Evolutionary conservation across 2,797 vertebrate genomes (phyloP).

Genomic region (Mormyrus proboscirostris): DNA sequence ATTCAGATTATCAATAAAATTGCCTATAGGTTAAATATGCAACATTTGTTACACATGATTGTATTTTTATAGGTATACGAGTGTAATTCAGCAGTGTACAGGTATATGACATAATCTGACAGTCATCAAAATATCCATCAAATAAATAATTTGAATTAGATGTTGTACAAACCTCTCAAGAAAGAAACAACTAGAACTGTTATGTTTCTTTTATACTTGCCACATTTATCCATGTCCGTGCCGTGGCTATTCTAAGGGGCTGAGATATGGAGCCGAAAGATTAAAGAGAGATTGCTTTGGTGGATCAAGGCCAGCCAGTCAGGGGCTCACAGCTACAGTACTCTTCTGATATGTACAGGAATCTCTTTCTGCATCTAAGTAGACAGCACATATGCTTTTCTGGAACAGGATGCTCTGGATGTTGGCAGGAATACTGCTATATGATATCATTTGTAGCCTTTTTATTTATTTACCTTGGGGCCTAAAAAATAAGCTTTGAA

Average conservation of each 20-base stretch:
- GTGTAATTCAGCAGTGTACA: not conserved
- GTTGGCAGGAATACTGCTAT: not conserved
- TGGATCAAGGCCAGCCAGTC: not conserved
- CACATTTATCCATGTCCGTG: constrained; percentile 6
- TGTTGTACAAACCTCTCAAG: not conserved
- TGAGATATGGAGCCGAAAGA: constrained; percentile 3
- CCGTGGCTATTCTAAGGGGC: not conserved
- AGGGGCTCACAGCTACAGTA: not conserved
- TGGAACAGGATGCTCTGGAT: not conserved
- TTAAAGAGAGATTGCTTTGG: constrained; percentile 20
- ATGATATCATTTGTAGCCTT: not conserved
- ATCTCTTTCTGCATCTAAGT: not conserved
- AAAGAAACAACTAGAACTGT: not conserved
- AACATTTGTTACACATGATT: not conserved
- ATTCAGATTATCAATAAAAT: not conserved
- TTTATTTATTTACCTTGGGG: not conserved
- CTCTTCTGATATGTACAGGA: not conserved
- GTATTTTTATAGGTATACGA: not conserved
- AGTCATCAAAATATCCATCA: not conserved
- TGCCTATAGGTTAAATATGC: not conserved
- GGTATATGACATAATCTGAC: not conserved
- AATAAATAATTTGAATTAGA: not conserved
- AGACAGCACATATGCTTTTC: not conserved
- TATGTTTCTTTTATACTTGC: not conserved
- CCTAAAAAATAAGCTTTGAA: not conserved